A percentile compares a stretch with the other conserved stretches of the same genome.
Evolutionary conservation across 2,113 vertebrate species (phyloP).

Genomic region (chimpanzee (Pan troglodytes)): DNA sequence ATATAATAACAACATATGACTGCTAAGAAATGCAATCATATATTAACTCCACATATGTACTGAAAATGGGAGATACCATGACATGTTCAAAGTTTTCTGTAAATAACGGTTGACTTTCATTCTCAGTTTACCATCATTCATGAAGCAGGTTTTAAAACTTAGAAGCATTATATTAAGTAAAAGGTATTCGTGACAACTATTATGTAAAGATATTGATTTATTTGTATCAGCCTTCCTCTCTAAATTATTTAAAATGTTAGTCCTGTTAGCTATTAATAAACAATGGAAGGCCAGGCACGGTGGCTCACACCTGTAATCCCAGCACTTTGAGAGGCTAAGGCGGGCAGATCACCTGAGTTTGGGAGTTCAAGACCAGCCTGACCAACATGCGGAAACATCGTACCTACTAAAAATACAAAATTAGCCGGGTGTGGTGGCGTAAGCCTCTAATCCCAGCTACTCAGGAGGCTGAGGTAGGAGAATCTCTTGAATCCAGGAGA

Average conservation of each 20-base stretch:
- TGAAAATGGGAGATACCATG: not conserved
- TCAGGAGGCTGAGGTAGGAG: too few relatives aligned
- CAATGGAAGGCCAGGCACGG: slow-evolving; percentile 32
- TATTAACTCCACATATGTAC: not conserved
- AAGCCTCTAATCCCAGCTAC: too few relatives aligned
- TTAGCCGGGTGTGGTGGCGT: too few relatives aligned
- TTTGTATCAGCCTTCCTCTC: slow-evolving; percentile 65
- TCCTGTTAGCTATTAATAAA: slow-evolving; percentile 66
- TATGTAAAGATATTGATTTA: slow-evolving; percentile 64
- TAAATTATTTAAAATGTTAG: slow-evolving; percentile 78
- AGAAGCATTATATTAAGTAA: slow-evolving; percentile 70
- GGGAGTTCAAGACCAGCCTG: too few relatives aligned
- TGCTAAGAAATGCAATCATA: not conserved
- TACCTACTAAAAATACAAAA: too few relatives aligned
- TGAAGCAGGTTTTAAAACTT: slow-evolving; percentile 61
- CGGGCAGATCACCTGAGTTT: too few relatives aligned
- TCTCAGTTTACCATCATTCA: slow-evolving; percentile 58
- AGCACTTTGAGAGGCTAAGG: too few relatives aligned
- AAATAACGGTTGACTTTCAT: slow-evolving; percentile 59
- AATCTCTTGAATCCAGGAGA: too few relatives aligned
- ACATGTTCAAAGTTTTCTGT: not conserved
- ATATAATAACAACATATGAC: too few relatives aligned
- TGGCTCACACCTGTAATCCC: too few relatives aligned
- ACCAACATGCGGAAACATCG: too few relatives aligned
- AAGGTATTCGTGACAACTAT: slow-evolving; percentile 41